A percentile compares a stretch with the other conserved stretches of the same genome.
These are phyloP conservation scores for Lepidocolaptes lacrymiger DNA, from an alignment of 2,797 vertebrate species.

Conservation along the genomic window DNA sequence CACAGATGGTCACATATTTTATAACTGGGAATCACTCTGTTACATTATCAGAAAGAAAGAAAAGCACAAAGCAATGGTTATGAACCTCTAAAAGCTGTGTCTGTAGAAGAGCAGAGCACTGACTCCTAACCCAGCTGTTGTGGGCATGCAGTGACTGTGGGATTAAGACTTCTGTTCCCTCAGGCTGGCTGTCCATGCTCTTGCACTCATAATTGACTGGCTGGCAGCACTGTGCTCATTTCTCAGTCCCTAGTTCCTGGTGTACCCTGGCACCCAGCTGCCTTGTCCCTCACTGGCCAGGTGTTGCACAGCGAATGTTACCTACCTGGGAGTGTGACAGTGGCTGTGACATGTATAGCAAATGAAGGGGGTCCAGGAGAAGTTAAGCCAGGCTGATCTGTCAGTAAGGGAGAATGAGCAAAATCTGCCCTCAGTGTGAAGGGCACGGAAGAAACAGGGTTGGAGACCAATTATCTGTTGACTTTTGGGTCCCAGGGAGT, in stretches of 20 bases:
- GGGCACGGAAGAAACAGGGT: neutral
- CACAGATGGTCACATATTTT: neutral
- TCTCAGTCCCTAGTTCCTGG: neutral
- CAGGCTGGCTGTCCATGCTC: neutral
- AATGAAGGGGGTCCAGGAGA: neutral
- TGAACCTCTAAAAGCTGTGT: neutral
- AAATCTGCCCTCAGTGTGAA: neutral
- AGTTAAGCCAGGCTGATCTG: neutral
- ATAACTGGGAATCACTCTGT: neutral
- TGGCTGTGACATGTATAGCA: fast-evolving
- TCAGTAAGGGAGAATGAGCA: neutral
- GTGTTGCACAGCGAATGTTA: neutral
- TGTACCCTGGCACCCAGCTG: neutral
- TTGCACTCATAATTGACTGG: fast-evolving
- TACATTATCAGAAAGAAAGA: neutral
- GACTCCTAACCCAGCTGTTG: neutral
- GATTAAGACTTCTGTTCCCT: neutral
- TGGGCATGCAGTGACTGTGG: neutral
- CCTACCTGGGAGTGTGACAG: neutral
- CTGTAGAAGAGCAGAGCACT: neutral
- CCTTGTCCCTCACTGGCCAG: neutral
- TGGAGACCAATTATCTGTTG: neutral
- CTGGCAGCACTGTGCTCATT: neutral
- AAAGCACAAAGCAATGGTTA: neutral
- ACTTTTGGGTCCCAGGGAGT: neutral